phyloP scores from a whole-genome alignment of 2,888 invertebrate genomes.

The Anthophora plumipes region DNA sequence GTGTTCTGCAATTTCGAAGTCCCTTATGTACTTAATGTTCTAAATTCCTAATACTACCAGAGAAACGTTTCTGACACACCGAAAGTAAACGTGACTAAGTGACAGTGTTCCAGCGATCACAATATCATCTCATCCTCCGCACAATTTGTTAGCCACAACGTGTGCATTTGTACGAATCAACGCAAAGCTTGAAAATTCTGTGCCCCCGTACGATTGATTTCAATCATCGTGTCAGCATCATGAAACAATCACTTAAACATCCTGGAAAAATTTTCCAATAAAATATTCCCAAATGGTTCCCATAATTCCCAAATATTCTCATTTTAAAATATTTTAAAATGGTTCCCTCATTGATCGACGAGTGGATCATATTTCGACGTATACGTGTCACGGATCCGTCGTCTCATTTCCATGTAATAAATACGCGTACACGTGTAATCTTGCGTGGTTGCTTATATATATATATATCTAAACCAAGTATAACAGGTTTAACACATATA shows the following conservation, averaged over 20 bases:
- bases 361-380: background rate
- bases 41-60: no score
- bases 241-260: conserved; percentile 9
- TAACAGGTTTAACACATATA: no score
- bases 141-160: background rate
- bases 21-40: no score
- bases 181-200: background rate
- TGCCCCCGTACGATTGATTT: background rate
- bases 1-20: no score
- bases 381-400: background rate
- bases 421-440: background rate
- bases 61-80: no score
- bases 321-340: background rate
- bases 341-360: background rate
- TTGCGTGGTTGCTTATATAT: background rate
- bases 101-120: no score
- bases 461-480: no score
- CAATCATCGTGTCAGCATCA: background rate
- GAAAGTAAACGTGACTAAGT: no score
- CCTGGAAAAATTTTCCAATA: background rate
- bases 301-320: no score
- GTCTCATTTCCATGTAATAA: background rate
- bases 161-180: background rate
- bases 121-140: no score
- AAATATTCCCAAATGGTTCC: conserved; percentile 3